Evolutionary conservation across 2,797 vertebrate species (phyloP).

Genomic region (Coranthus polyacanthus): DNA sequence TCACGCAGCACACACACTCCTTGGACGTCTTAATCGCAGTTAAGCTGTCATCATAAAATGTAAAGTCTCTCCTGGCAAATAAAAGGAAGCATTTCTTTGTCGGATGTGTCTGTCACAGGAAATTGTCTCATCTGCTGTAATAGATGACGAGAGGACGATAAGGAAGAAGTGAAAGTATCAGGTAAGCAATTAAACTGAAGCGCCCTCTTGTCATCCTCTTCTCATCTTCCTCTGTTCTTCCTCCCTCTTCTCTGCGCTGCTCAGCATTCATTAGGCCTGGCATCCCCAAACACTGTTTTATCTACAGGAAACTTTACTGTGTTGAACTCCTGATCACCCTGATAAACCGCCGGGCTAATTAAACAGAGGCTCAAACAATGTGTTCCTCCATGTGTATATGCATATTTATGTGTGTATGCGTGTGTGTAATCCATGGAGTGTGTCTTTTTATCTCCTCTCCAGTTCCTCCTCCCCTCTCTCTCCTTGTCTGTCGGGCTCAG

Average conservation of each 20-base stretch:
- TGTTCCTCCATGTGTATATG: constrained; percentile 70
- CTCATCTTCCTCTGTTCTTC: constrained; percentile 60
- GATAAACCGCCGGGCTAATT: constrained; percentile 84
- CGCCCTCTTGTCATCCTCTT: constrained; percentile 64
- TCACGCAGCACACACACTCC: constrained; percentile 19
- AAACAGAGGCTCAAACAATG: constrained; percentile 78
- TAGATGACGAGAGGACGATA: constrained; percentile 66
- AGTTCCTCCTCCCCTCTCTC: constrained; percentile 40
- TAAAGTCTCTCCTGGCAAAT: constrained; percentile 42
- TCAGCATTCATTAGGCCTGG: constrained; percentile 73
- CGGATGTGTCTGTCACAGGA: constrained; percentile 52
- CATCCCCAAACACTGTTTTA: constrained; percentile 78
- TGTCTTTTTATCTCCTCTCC: constrained; percentile 79
- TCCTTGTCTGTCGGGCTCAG: constrained; percentile 80
- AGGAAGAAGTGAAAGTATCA: constrained; percentile 72
- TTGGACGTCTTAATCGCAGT: constrained; percentile 41
- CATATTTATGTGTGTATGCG: constrained; percentile 70
- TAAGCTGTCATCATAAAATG: constrained; percentile 63
- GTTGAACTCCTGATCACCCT: constrained; percentile 83
- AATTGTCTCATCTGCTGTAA: constrained; percentile 65
- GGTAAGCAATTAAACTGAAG: constrained; percentile 80
- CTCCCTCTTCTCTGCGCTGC: constrained; percentile 40
- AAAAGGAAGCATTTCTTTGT: constrained; percentile 41
- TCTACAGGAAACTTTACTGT: constrained; percentile 81
- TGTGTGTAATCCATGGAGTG: constrained; percentile 76